phyloP scores from a whole-genome alignment of 2,113 vertebrate genomes.

The Macroglossus sobrinus region DNA sequence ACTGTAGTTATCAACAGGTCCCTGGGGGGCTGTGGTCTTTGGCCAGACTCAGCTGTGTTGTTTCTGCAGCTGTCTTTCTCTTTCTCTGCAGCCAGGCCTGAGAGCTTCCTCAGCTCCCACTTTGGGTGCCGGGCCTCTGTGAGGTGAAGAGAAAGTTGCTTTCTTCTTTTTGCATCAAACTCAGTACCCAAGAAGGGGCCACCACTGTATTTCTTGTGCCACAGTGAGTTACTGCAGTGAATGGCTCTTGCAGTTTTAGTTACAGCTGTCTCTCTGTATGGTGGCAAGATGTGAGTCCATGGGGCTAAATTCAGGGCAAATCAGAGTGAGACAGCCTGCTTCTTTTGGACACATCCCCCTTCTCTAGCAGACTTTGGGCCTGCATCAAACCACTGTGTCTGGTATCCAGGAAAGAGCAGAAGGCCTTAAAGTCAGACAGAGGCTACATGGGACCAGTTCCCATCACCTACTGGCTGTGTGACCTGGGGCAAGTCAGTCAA shows the following conservation, averaged over 20 bases:
- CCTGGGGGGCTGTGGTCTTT: too few species aligned
- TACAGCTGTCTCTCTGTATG: neutral
- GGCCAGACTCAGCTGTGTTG: neutral
- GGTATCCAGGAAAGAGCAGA: neutral
- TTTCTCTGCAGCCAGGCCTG: neutral
- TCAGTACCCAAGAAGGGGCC: neutral
- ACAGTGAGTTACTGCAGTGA: neutral
- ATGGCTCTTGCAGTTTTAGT: neutral
- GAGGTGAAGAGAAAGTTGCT: neutral
- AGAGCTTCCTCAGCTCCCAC: neutral
- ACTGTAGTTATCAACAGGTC: neutral
- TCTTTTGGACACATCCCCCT: neutral
- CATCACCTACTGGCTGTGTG: neutral
- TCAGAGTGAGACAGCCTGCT: neutral
- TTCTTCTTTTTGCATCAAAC: neutral
- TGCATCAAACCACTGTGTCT: neutral
- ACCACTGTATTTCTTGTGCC: fast-evolving
- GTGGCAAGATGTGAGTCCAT: too few species aligned
- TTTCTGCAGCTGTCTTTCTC: neutral
- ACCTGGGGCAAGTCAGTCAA: neutral
- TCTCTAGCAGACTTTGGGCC: neutral
- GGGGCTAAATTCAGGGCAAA: neutral
- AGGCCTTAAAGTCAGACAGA: neutral
- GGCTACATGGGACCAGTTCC: neutral
- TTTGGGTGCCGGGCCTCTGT: neutral